Conservation (phyloP, 2,113 vertebrate species). For the Hylia prasina region DNA sequence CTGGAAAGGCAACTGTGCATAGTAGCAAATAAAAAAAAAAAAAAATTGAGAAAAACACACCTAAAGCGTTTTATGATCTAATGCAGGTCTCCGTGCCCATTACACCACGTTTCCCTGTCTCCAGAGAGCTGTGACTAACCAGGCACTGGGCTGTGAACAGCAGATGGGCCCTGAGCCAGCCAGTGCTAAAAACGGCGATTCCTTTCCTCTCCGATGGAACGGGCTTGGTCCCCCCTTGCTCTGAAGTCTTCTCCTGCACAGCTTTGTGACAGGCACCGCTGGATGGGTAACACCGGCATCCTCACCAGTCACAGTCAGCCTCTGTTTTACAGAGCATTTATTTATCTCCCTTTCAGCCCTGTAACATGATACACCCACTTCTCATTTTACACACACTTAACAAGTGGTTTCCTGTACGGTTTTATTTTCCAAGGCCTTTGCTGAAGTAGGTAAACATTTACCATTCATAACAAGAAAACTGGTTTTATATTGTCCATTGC, state of each 20-base stretch:
- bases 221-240: neutral
- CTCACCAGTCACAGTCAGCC: neutral
- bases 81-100: neutral
- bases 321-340: neutral
- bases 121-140: neutral
- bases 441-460: conserved; percentile 8
- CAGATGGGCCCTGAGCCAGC: neutral
- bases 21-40: neutral
- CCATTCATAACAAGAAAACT: neutral
- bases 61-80: neutral
- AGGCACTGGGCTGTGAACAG: neutral
- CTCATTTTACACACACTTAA: neutral
- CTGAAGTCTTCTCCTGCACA: neutral
- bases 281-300: neutral
- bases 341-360: neutral
- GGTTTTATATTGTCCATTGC: neutral
- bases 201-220: neutral
- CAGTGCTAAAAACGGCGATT: neutral
- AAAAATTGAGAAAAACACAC: neutral
- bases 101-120: neutral
- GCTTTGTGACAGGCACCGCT: neutral
- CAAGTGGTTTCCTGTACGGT: neutral
- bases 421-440: conserved; percentile 20
- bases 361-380: neutral
- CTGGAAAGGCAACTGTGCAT: neutral